Percentiles rank a stretch among this genome's conserved stretches.
Evolutionary conservation across 2,888 invertebrate species (phyloP).

Genomic region (Oxycera nigricornis): DNA sequence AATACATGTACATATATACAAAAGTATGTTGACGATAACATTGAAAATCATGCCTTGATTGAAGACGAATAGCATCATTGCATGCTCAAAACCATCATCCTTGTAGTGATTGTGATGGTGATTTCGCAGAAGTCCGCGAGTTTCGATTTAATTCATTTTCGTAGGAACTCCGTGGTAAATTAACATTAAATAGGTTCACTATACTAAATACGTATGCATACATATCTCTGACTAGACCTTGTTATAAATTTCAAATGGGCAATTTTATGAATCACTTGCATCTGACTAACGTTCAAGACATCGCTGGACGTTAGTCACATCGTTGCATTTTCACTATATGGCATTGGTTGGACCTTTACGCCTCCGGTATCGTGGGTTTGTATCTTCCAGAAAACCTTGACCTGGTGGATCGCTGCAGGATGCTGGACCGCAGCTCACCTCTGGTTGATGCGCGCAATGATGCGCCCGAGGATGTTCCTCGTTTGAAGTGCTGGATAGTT

Average conservation of each 20-base stretch:
- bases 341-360: neutral
- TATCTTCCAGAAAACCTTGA: slow-evolving; percentile 63
- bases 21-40: no score
- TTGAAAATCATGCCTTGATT: no score
- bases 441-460: slow-evolving; percentile 70
- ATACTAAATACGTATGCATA: neutral
- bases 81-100: no score
- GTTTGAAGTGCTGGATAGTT: slow-evolving; percentile 54
- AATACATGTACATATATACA: no score
- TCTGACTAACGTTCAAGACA: neutral
- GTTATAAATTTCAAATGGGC: neutral
- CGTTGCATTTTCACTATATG: neutral
- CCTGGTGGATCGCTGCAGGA: slow-evolving; percentile 65
- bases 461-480: slow-evolving; percentile 59
- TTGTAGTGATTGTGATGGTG: neutral
- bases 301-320: neutral
- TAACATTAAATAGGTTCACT: neutral
- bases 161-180: slow-evolving; percentile 8
- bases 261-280: neutral
- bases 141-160: neutral
- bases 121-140: neutral
- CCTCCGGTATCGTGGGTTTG: slow-evolving; percentile 44
- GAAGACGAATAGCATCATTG: no score
- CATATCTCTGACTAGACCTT: slow-evolving; percentile 17
- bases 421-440: slow-evolving; percentile 71